These are phyloP conservation scores for Ptyas mucosa DNA, from an alignment of 2,113 vertebrate species.

Conservation along the genomic window DNA sequence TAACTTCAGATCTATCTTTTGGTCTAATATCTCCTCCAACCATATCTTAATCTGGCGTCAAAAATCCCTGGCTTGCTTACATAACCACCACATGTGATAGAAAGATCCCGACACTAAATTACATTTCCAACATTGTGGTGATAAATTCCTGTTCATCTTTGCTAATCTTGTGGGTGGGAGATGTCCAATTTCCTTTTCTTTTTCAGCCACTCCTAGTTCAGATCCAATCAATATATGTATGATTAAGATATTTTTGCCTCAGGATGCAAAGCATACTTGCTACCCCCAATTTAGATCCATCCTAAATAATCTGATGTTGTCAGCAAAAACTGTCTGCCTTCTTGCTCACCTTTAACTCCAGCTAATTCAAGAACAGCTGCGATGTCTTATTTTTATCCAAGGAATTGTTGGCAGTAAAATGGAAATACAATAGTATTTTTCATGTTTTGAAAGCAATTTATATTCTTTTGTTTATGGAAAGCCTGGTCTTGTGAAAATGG, in stretches of 20 bases:
- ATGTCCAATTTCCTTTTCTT: background rate
- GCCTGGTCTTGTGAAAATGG: slow-evolving; percentile 48
- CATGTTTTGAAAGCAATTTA: slow-evolving; percentile 39
- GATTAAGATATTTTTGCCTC: background rate
- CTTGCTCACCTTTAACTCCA: background rate
- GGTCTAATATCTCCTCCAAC: too few relatives aligned
- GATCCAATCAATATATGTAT: background rate
- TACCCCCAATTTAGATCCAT: background rate
- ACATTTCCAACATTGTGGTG: too few relatives aligned
- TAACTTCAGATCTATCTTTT: too few relatives aligned
- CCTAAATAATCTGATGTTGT: background rate
- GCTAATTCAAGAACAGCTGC: slow-evolving; percentile 44
- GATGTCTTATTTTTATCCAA: slow-evolving; percentile 57
- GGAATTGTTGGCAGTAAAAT: slow-evolving; percentile 60
- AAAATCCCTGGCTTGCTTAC: too few relatives aligned
- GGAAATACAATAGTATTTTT: slow-evolving; percentile 44
- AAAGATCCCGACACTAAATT: too few relatives aligned
- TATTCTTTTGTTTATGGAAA: slow-evolving; percentile 53
- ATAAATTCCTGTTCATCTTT: too few relatives aligned
- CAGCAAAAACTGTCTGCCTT: background rate
- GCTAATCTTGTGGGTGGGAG: too few relatives aligned
- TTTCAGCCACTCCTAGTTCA: background rate
- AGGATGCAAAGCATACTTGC: background rate
- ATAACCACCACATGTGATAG: too few relatives aligned
- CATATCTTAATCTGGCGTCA: too few relatives aligned